Evolutionary conservation across 2,888 invertebrate genomes (phyloP).

Genomic region (Mythimna ferrago): DNA sequence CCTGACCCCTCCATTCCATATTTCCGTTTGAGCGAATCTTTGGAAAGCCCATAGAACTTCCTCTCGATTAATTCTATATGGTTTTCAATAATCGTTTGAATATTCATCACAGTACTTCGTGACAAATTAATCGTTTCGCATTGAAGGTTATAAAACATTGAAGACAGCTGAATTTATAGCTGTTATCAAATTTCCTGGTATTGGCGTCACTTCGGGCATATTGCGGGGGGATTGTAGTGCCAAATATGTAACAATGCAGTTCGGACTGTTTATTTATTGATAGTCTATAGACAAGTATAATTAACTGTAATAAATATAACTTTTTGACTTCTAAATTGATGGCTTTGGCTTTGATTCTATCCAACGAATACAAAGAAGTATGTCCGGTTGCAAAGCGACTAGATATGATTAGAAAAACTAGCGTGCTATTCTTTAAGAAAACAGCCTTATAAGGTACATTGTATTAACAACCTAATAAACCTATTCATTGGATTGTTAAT

Average conservation of each 20-base stretch:
- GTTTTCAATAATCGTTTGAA: background rate
- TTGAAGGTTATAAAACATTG: constrained; percentile 18
- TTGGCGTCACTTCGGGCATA: constrained; percentile 25
- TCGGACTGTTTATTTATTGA: constrained; percentile 9
- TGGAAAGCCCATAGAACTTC: background rate
- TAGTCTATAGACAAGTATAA: constrained; percentile 4
- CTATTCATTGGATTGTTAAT: too few species aligned
- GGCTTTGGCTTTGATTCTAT: background rate
- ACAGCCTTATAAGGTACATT: too few species aligned
- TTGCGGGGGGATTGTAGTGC: constrained; percentile 23
- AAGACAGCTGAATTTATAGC: constrained; percentile 35
- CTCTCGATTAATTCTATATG: background rate
- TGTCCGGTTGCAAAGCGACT: too few species aligned
- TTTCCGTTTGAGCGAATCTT: too few species aligned
- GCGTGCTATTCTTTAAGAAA: too few species aligned
- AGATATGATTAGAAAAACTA: too few species aligned
- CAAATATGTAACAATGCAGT: constrained; percentile 53
- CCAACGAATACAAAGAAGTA: background rate
- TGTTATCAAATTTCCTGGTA: constrained; percentile 36
- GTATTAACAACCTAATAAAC: too few species aligned
- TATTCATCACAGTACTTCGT: constrained; percentile 14
- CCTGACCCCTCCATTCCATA: too few species aligned
- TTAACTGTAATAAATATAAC: constrained; percentile 25
- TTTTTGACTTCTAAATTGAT: constrained; percentile 7
- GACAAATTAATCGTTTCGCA: constrained; percentile 18